Evolutionary conservation across 2,888 invertebrate genomes (phyloP).

Genomic region (Polymixis flavicincta): DNA sequence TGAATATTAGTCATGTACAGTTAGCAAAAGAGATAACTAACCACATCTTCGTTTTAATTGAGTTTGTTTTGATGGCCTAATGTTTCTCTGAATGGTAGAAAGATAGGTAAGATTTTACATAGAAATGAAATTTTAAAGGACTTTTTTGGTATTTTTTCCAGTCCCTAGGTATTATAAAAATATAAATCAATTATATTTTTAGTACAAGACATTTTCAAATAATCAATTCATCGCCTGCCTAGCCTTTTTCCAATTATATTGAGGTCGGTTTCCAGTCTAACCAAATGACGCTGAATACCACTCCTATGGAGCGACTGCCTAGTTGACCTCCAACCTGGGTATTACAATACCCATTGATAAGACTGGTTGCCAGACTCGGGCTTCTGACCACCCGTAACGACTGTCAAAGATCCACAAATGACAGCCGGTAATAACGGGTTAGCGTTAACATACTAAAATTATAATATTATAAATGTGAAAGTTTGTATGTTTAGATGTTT

Average conservation of each 20-base stretch:
- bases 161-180: too few relatives aligned
- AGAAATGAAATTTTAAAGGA: not conserved
- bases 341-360: too few relatives aligned
- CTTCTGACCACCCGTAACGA: too few relatives aligned
- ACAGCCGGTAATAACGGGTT: not conserved
- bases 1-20: conserved; percentile 32
- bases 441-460: not conserved
- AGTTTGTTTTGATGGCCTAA: not conserved
- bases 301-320: too few relatives aligned
- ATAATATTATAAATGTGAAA: too few relatives aligned
- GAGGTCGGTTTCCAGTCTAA: too few relatives aligned
- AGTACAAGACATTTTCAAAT: not conserved
- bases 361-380: too few relatives aligned
- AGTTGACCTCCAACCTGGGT: too few relatives aligned
- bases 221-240: not conserved
- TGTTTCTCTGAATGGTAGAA: not conserved
- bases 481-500: too few relatives aligned
- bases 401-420: not conserved
- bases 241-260: not conserved
- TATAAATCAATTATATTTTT: too few relatives aligned
- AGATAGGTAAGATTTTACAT: conserved; percentile 19
- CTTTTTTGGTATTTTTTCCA: not conserved
- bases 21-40: conserved; percentile 6
- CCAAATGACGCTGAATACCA: too few relatives aligned
- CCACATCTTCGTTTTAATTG: conserved; percentile 13